Evolutionary conservation across 2,113 vertebrate genomes (phyloP), one percentile per base, ranked within the genome.

Genomic region (Cyanoderma ruficeps): DNA sequence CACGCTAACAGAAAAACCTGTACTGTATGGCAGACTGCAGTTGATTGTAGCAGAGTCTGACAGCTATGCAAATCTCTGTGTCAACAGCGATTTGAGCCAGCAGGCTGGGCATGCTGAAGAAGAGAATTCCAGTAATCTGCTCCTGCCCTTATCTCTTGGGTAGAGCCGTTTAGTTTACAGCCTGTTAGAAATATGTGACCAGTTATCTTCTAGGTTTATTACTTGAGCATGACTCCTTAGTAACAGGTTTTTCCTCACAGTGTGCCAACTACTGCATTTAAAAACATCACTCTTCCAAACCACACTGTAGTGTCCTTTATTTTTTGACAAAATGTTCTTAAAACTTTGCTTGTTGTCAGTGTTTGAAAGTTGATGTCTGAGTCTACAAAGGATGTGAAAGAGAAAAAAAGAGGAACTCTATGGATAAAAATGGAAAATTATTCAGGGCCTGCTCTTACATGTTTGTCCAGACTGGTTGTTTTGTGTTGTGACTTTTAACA

Each of bases 101-200:
- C 42, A 60, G 81, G 56, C 71, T 76, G 53, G 39, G 55, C 83
- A 41, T 84, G 71, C 74, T 85, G 92, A 88, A 81, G 93, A 92
- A 70, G 84, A 91, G 93, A 93, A 91, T 94, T 94, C 59, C 80
- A 85, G 33, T 94, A 68, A 91, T 96, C 89, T 90, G 41, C 55
- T 89, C 33, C 59, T 97, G 72, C n/a, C 42, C 67, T 93, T 96
- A 92, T 96, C 94, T 96, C 78, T 55, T 76, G 82, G n/a, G 57
- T 88, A 95, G 72, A 94, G 84, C 68, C 52, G 49, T 93, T 93
- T 78, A 68, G 83, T 93, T 96, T 95, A 85, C 83, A 94, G 71
- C 86, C 78, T 92, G 72, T 84, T 92, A 85, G 74, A 95, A 94
- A 83, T 92, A 93, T 59, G 95, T 76, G 75, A 70, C 59, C 67